phyloP scores from a whole-genome alignment of 2,113 vertebrate genomes.

The Rattus rattus region DNA sequence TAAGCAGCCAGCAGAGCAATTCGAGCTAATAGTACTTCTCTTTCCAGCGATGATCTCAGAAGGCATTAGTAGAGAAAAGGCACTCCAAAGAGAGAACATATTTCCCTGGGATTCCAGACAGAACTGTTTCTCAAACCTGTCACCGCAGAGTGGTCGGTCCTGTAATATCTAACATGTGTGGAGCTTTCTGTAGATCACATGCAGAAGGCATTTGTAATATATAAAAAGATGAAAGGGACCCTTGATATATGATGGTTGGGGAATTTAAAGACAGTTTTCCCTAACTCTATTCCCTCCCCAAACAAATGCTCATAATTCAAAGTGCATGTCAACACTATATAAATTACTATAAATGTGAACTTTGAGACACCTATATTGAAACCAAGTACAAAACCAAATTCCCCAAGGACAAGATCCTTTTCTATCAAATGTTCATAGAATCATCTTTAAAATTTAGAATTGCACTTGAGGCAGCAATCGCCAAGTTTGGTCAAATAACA shows the following conservation, averaged over 20 bases:
- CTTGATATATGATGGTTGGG: slow-evolving; percentile 34
- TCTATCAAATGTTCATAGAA: slow-evolving; percentile 43
- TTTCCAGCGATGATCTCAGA: slow-evolving; percentile 35
- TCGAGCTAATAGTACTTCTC: neutral
- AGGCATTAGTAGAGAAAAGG: neutral
- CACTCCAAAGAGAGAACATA: slow-evolving; percentile 45
- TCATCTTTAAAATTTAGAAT: slow-evolving; percentile 11
- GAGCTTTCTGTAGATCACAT: slow-evolving; percentile 6
- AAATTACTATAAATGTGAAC: slow-evolving; percentile 52
- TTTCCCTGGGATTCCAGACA: slow-evolving; percentile 43
- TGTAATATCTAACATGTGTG: slow-evolving; percentile 57
- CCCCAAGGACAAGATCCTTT: slow-evolving; percentile 14
- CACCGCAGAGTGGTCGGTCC: neutral
- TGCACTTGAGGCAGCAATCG: slow-evolving; percentile 42
- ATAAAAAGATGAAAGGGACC: slow-evolving; percentile 63
- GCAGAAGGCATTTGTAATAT: slow-evolving; percentile 52
- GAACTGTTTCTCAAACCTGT: slow-evolving; percentile 47
- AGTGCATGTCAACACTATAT: slow-evolving; percentile 12
- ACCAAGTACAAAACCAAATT: slow-evolving; percentile 36
- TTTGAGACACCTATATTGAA: slow-evolving; percentile 36
- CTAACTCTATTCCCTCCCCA: neutral
- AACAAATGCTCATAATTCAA: slow-evolving; percentile 69
- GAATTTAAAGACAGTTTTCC: slow-evolving; percentile 46
- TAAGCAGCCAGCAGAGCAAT: neutral
- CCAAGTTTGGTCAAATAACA: slow-evolving; percentile 10